A percentile compares a stretch with the other conserved stretches of the same genome.
phyloP scores from a whole-genome alignment of 2,797 vertebrate genomes.

The Taeniopygia guttata region DNA sequence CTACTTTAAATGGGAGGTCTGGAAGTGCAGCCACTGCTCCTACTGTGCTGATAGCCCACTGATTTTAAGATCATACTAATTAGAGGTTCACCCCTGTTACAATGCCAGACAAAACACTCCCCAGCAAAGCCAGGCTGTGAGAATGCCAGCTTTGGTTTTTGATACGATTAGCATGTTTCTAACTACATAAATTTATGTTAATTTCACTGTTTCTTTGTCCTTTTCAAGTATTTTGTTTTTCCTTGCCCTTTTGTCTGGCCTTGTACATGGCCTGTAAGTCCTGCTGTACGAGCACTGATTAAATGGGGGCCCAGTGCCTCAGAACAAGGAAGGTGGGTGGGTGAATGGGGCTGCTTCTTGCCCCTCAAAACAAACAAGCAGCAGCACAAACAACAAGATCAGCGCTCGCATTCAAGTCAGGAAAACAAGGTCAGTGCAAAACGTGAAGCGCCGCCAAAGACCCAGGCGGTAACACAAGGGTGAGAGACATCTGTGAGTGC shows the following conservation, averaged over 20 bases:
- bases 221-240: background rate
- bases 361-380: background rate
- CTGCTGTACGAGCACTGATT: background rate
- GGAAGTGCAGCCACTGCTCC: background rate
- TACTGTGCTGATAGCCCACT: background rate
- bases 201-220: background rate
- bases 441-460: rapidly evolving
- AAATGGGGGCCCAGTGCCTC: background rate
- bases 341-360: background rate
- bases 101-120: background rate
- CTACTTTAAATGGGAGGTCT: background rate
- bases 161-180: background rate
- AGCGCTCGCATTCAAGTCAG: rapidly evolving
- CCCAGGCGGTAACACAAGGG: rapidly evolving
- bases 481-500: background rate
- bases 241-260: background rate
- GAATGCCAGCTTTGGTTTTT: background rate
- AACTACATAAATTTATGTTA: background rate
- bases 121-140: background rate
- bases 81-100: background rate
- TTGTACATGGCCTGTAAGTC: background rate
- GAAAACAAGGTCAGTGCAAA: background rate
- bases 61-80: slow-evolving; percentile 18
- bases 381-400: rapidly evolving
- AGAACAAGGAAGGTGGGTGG: background rate